Conservation (phyloP, 64 coral and sea anemone genomes). For the Stichodactyla helianthus region DNA sequence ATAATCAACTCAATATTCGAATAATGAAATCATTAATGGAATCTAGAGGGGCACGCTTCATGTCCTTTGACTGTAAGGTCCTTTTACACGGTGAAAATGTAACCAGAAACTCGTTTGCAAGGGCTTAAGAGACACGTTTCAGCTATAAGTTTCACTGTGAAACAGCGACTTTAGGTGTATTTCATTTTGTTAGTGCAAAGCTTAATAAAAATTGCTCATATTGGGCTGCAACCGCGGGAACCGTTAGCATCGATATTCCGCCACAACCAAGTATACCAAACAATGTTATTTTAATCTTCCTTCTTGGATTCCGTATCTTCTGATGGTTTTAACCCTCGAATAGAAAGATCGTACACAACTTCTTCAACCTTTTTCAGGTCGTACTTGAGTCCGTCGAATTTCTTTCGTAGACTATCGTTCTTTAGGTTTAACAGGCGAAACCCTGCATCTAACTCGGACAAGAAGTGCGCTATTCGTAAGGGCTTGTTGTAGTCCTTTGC, state of each 20-base stretch:
- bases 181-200: too few relatives aligned
- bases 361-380: constrained; percentile 97
- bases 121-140: too few relatives aligned
- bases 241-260: neutral
- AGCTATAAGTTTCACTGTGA: too few relatives aligned
- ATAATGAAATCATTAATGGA: too few relatives aligned
- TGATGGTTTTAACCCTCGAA: constrained; percentile 69
- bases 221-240: neutral
- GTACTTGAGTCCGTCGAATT: constrained; percentile 96
- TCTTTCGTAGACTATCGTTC: constrained; percentile 91
- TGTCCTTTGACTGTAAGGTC: too few relatives aligned
- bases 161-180: too few relatives aligned
- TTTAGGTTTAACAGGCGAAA: constrained; percentile 92
- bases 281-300: neutral
- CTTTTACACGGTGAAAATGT: too few relatives aligned
- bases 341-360: constrained; percentile 93
- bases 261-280: neutral
- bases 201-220: too few relatives aligned
- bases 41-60: too few relatives aligned
- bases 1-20: too few relatives aligned
- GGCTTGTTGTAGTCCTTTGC: constrained; percentile 78
- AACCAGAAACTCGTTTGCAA: too few relatives aligned
- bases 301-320: neutral
- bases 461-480: constrained; percentile 70
- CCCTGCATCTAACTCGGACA: constrained; percentile 87